Conservation (phyloP, 2,888 invertebrate genomes). For the Metacarcinus magister region DNA sequence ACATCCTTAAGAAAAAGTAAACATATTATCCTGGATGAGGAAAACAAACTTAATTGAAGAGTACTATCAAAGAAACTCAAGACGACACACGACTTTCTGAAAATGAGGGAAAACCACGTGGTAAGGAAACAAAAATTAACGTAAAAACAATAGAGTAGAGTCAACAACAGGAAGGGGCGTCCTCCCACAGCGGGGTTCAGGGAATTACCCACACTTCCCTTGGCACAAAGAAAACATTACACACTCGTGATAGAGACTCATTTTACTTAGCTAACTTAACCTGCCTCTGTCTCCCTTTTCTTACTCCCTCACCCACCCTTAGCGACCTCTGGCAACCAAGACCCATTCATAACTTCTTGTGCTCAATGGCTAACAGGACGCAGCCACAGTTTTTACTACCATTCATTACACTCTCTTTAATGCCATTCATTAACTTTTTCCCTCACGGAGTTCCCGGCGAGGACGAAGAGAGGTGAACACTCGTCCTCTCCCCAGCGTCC, state of each 20-base stretch:
- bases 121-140: neutral
- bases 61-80: neutral
- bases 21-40: neutral
- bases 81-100: neutral
- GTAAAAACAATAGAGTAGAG: slow-evolving; percentile 9
- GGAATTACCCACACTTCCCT: slow-evolving; percentile 36
- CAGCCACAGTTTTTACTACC: neutral
- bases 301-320: neutral
- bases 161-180: neutral
- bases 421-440: slow-evolving; percentile 48
- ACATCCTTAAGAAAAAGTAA: too few species aligned
- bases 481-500: neutral
- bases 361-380: neutral
- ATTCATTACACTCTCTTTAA: slow-evolving; percentile 38
- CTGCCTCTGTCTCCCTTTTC: neutral
- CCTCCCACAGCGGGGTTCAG: neutral
- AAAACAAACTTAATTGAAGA: neutral
- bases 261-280: slow-evolving; percentile 17
- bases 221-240: neutral
- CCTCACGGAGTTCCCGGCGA: neutral
- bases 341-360: slow-evolving; percentile 37
- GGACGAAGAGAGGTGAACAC: neutral
- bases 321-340: neutral
- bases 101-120: neutral
- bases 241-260: slow-evolving; percentile 26